Percentiles rank a stretch among this genome's conserved stretches.
These are phyloP conservation scores for Cotesia typhae DNA, from an alignment of 1,140 invertebrate genomes.

Conservation along the genomic window DNA sequence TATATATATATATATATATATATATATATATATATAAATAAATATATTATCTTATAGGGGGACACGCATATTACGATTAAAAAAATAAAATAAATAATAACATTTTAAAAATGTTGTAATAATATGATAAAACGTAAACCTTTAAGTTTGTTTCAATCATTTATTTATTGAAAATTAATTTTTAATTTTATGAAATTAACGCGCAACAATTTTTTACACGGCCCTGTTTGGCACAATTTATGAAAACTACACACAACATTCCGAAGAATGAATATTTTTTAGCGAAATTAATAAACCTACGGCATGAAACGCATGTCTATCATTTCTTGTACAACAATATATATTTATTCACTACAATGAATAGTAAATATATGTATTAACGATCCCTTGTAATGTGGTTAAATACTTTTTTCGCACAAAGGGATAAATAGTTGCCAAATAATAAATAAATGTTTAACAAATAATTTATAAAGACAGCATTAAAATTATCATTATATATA, in stretches of 20 bases:
- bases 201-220: conserved; percentile 36
- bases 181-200: conserved; percentile 35
- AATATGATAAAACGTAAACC: neutral
- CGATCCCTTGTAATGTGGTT: too few species aligned
- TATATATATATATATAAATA: conserved; percentile 19
- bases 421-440: too few species aligned
- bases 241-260: conserved; percentile 35
- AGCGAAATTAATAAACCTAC: conserved; percentile 17
- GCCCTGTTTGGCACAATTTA: conserved; percentile 11
- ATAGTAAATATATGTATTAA: too few species aligned
- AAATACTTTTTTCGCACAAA: too few species aligned
- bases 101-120: too few species aligned
- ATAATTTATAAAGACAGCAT: too few species aligned
- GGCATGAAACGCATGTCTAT: conserved; percentile 11
- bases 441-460: too few species aligned
- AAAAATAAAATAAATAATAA: conserved; percentile 9
- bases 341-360: conserved; percentile 1
- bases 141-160: neutral
- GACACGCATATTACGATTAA: conserved; percentile 6
- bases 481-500: too few species aligned
- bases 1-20: conserved; percentile 19
- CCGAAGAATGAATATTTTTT: conserved; percentile 22
- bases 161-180: conserved; percentile 18
- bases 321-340: conserved; percentile 14
- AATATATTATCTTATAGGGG: neutral